Percentiles rank a stretch among this genome's conserved stretches.
Evolutionary conservation across 2,888 invertebrate genomes (phyloP).

Genomic region (Xestia c-nigrum): DNA sequence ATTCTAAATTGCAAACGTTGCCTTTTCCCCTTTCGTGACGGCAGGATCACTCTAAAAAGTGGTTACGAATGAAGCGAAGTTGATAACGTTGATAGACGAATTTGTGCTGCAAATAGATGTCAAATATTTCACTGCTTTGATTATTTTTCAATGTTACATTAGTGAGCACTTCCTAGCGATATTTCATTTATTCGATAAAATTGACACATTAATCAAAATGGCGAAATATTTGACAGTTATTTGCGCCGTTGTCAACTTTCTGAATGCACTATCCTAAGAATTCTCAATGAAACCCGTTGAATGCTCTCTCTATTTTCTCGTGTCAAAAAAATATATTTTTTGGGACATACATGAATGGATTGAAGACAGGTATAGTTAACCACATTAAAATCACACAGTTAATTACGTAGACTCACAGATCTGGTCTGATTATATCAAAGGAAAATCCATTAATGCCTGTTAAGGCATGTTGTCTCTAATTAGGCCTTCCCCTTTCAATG

Average conservation of each 20-base stretch:
- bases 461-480: slow-evolving; percentile 48
- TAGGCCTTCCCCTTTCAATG: slow-evolving; percentile 46
- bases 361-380: background rate
- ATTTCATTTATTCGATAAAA: background rate
- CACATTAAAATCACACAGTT: slow-evolving; percentile 28
- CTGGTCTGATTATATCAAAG: slow-evolving; percentile 44
- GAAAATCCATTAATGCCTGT: slow-evolving; percentile 46
- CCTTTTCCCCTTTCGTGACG: background rate
- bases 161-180: background rate
- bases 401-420: slow-evolving; percentile 34
- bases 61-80: background rate
- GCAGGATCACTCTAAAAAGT: background rate
- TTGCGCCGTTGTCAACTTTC: background rate
- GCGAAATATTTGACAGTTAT: background rate
- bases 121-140: background rate
- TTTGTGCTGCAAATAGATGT: background rate
- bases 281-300: background rate
- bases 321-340: background rate
- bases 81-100: background rate
- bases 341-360: background rate
- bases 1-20: background rate
- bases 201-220: slow-evolving; percentile 2
- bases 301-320: background rate
- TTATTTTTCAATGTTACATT: background rate
- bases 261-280: background rate